Evolutionary conservation across 2,888 invertebrate species (phyloP), one percentile per base, ranked within the genome.

Genomic region (Cryptophagus acutangulus): DNA sequence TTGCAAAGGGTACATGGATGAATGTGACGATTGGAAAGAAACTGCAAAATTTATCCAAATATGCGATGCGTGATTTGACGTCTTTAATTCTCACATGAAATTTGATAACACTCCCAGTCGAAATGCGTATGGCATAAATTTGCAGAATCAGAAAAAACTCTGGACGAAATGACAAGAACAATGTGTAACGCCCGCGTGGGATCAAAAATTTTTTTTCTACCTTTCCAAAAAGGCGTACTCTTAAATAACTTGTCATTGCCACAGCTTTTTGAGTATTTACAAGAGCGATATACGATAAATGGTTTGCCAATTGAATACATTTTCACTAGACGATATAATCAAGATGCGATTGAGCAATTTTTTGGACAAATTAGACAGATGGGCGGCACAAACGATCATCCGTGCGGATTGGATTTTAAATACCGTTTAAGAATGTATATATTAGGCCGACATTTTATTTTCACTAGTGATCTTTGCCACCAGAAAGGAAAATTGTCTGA

Each of bases 361-460:
- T 56, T 56, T 46, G 35, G 52, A 6, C 50, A 54, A 41, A 43
- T 56, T 13, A 33, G 52, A 31, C 47, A 37, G 18, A 48, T 52
- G 46, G 55, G 54, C 18, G 51, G 48, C n/a, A 15, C 38, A 10
- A 44, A 55, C 40, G 54, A 53, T 30, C 50, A 57, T 37, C 56
- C 54, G 15, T 39, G 43, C 3, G 46, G 52, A 4, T 20, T 55
- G 9, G 48, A 57, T 12, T 39, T 55, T 14, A 46, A 33, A 29
- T 43, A 55, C 40, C 13, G 54, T 2, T 15, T 56, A 30, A 36
- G 46, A 33, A 51, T 54, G 52, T 58, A 45, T 37, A 51, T 58
- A 37, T 37, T 56, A n/a, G 52, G 58, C 3, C n/a, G n/a, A n/a
- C n/a, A 20, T 20, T 8, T 20, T n/a, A 20, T 20, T n/a, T 8